Percentiles rank a stretch among this genome's conserved stretches.
These are phyloP conservation scores for Leptobrachium ailaonicum DNA, from an alignment of 2,113 vertebrate genomes.

Conservation along the genomic window DNA sequence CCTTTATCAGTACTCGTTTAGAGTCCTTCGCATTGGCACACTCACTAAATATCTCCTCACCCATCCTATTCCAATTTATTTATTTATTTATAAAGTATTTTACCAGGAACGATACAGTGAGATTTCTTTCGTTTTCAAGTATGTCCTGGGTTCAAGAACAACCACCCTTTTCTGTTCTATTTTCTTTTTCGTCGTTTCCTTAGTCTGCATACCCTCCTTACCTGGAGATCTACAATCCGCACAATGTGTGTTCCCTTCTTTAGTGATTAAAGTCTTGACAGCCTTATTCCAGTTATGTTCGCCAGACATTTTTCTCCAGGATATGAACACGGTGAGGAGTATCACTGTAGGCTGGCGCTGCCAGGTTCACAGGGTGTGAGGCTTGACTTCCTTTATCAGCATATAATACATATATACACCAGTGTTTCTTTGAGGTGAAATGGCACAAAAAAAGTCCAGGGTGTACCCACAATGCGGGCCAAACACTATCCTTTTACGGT, in stretches of 20 bases:
- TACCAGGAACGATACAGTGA: too few relatives aligned
- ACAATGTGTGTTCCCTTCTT: constrained; percentile 31
- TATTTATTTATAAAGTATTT: too few relatives aligned
- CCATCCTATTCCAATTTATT: too few relatives aligned
- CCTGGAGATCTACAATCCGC: constrained; percentile 37
- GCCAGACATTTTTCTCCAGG: constrained; percentile 16
- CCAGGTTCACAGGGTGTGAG: neutral
- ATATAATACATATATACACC: neutral
- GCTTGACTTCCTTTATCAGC: neutral
- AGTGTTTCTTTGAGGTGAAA: neutral
- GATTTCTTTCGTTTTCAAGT: too few relatives aligned
- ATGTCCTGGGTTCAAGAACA: too few relatives aligned
- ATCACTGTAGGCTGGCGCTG: neutral
- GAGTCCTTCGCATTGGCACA: too few relatives aligned
- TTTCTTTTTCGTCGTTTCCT: neutral
- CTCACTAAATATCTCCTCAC: too few relatives aligned
- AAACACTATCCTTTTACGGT: neutral
- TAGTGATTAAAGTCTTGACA: constrained; percentile 14
- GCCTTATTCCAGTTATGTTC: constrained; percentile 39
- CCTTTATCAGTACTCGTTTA: too few relatives aligned
- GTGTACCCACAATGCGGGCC: neutral
- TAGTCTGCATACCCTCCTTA: constrained; percentile 5
- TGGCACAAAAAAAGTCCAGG: neutral
- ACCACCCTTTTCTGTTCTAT: neutral
- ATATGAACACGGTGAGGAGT: neutral